These are phyloP conservation scores for Dryobotodes eremita DNA, from an alignment of 2,888 invertebrate genomes.

Conservation along the genomic window DNA sequence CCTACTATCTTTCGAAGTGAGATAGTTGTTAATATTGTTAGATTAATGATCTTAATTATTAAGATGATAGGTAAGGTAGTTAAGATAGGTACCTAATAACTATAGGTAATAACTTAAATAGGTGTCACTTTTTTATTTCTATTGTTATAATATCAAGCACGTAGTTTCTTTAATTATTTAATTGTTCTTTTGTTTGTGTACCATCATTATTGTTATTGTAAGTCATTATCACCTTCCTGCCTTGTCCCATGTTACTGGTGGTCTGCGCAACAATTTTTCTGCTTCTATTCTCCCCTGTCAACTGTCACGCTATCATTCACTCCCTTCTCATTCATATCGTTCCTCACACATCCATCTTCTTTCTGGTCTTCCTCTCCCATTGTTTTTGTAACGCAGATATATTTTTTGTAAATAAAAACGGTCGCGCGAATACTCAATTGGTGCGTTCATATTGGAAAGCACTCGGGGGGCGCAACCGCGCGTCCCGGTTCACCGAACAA, in stretches of 20 bases:
- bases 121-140: not conserved
- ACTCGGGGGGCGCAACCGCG: not conserved
- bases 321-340: not conserved
- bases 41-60: not conserved
- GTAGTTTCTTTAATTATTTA: constrained; percentile 4
- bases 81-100: not conserved
- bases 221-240: not conserved
- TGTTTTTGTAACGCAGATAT: not conserved
- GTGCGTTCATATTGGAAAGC: not conserved
- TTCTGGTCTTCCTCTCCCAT: not conserved
- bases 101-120: not conserved
- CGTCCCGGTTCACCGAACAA: not conserved
- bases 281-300: too few species aligned
- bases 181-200: constrained; percentile 21
- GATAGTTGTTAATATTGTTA: not conserved
- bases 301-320: not conserved
- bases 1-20: not conserved
- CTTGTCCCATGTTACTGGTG: too few species aligned
- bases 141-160: not conserved
- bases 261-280: too few species aligned
- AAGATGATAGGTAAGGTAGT: not conserved
- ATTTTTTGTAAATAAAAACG: not conserved
- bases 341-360: not conserved
- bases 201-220: not conserved
- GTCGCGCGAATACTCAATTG: not conserved